phyloP scores from a whole-genome alignment of 2,797 vertebrate species.

The Sphenopsis melanotis region DNA sequence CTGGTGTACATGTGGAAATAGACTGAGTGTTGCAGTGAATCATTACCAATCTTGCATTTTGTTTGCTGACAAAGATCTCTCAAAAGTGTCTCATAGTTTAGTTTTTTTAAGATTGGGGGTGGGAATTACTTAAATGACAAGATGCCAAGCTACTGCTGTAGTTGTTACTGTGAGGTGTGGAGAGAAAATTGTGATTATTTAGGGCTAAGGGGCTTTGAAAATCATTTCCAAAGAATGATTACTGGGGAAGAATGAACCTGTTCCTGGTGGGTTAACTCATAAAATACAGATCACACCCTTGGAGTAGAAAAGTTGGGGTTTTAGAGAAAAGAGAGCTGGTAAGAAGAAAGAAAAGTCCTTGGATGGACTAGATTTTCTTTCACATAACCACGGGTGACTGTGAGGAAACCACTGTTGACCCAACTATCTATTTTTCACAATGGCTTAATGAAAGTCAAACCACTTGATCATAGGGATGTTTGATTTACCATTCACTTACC shows the following conservation, averaged over 20 bases:
- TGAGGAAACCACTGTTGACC: not conserved
- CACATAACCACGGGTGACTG: not conserved
- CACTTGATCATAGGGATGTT: not conserved
- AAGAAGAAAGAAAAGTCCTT: not conserved
- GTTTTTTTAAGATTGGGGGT: not conserved
- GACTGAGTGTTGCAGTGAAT: not conserved
- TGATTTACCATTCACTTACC: not conserved
- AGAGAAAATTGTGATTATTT: not conserved
- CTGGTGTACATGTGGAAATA: not conserved
- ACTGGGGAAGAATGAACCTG: not conserved
- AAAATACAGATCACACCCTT: not conserved
- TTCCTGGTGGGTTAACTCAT: not conserved
- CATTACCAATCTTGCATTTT: not conserved
- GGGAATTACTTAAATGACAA: not conserved
- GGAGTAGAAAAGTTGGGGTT: not conserved
- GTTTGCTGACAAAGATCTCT: not conserved
- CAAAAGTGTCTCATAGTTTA: not conserved
- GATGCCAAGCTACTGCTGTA: not conserved
- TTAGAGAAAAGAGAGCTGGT: not conserved
- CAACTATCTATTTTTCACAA: not conserved
- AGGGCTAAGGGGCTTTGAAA: not conserved
- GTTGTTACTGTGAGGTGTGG: not conserved
- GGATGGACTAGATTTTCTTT: not conserved
- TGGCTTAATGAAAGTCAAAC: not conserved
- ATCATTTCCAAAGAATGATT: not conserved